phyloP scores from a whole-genome alignment of 2,888 invertebrate species.

The Phaonia tiefii region DNA sequence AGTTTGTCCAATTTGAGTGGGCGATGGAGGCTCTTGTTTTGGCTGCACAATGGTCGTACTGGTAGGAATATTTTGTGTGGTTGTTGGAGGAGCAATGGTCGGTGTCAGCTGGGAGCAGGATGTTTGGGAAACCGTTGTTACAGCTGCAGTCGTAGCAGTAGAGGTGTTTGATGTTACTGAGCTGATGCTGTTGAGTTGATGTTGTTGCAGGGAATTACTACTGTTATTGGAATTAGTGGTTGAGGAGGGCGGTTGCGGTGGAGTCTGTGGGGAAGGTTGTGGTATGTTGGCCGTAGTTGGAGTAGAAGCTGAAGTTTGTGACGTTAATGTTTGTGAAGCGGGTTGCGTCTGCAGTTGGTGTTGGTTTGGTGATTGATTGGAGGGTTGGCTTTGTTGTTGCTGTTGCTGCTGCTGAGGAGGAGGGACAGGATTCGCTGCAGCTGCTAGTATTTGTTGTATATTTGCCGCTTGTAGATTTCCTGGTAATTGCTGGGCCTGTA shows the following conservation, averaged over 20 bases:
- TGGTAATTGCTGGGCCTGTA: slow-evolving; percentile 81
- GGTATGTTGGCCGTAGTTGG: slow-evolving; percentile 63
- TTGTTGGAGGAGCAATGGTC: not conserved
- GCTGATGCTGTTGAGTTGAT: not conserved
- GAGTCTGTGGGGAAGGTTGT: slow-evolving; percentile 67
- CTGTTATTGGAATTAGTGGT: slow-evolving; percentile 31
- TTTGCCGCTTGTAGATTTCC: slow-evolving; percentile 76
- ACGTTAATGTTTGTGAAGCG: slow-evolving; percentile 65
- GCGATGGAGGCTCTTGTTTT: slow-evolving; percentile 78
- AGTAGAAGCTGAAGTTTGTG: slow-evolving; percentile 36
- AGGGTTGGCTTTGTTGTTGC: slow-evolving; percentile 46
- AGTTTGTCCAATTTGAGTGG: slow-evolving; percentile 74
- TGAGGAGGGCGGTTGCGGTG: slow-evolving; percentile 35
- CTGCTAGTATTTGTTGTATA: slow-evolving; percentile 74
- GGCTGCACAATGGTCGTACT: slow-evolving; percentile 70
- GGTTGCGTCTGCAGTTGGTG: slow-evolving; percentile 64
- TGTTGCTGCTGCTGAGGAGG: slow-evolving; percentile 74
- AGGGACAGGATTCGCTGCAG: slow-evolving; percentile 65
- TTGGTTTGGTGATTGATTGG: slow-evolving; percentile 67
- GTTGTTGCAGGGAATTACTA: not conserved
- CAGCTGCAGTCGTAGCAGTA: not conserved
- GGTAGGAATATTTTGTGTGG: slow-evolving; percentile 15
- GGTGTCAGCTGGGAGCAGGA: not conserved
- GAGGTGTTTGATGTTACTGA: slow-evolving; percentile 3
- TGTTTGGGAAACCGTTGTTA: slow-evolving; percentile 22